Evolutionary conservation across 2,797 vertebrate genomes (phyloP).

Genomic region (Anisognathus igniventris): DNA sequence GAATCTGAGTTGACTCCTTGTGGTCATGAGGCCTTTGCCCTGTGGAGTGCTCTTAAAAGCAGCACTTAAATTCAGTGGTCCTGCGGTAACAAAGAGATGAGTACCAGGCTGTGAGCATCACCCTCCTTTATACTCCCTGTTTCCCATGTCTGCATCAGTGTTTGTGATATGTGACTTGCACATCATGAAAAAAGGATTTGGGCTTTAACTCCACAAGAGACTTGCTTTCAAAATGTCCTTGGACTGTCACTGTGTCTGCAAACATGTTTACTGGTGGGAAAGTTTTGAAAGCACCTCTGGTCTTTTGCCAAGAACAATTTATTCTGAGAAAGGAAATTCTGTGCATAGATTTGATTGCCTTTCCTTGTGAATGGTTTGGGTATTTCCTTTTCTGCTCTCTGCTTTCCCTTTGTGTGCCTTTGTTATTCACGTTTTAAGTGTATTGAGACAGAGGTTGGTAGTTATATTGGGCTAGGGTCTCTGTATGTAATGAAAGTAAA

Average conservation of each 20-base stretch:
- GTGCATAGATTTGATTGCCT: background rate
- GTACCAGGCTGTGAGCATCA: background rate
- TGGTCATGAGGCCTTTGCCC: background rate
- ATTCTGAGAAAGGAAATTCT: background rate
- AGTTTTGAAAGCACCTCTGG: background rate
- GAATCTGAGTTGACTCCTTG: background rate
- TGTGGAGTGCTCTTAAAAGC: background rate
- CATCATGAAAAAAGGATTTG: background rate
- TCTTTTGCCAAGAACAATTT: background rate
- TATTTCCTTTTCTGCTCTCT: background rate
- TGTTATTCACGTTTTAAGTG: background rate
- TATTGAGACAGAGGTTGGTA: background rate
- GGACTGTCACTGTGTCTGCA: background rate
- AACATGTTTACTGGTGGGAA: background rate
- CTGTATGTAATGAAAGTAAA: background rate
- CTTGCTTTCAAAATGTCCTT: background rate
- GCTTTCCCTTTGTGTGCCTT: background rate
- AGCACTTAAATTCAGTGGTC: background rate
- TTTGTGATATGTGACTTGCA: background rate
- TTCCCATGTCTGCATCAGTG: background rate
- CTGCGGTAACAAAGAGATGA: fast-evolving
- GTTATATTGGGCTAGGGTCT: background rate
- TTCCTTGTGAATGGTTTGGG: background rate
- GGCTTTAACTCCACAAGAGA: background rate
- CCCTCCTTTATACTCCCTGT: background rate